A percentile compares a stretch with the other conserved stretches of the same genome.
These are phyloP conservation scores for Sebastes nivosus DNA, from an alignment of 2,797 vertebrate genomes.

Conservation along the genomic window DNA sequence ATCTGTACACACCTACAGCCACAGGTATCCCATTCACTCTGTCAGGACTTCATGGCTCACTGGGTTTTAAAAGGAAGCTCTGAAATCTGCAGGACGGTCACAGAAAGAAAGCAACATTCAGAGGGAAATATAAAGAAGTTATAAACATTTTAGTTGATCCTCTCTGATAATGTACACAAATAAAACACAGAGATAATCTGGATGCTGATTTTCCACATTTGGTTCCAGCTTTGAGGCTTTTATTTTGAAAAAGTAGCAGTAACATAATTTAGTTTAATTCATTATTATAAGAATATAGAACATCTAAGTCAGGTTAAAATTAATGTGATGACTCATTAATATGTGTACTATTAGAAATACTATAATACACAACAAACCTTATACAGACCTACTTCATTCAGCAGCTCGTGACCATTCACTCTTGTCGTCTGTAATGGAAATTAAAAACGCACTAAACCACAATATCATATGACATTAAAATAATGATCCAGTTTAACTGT, in stretches of 20 bases:
- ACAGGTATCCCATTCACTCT: neutral
- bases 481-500: too few relatives aligned
- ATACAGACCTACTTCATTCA: neutral
- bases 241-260: neutral
- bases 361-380: neutral
- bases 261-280: neutral
- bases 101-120: neutral
- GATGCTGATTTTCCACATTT: neutral
- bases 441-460: neutral
- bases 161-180: neutral
- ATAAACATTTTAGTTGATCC: neutral
- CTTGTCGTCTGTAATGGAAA: neutral
- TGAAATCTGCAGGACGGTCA: too few relatives aligned
- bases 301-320: neutral
- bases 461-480: neutral
- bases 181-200: neutral
- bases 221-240: neutral
- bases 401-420: neutral
- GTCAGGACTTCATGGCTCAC: slow-evolving; percentile 10
- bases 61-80: neutral
- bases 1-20: neutral
- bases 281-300: neutral
- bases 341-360: neutral
- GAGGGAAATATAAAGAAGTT: neutral
- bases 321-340: neutral